These are phyloP conservation scores for Drosophila baimaii DNA, from an alignment of 1,140 invertebrate genomes.

Conservation along the genomic window DNA sequence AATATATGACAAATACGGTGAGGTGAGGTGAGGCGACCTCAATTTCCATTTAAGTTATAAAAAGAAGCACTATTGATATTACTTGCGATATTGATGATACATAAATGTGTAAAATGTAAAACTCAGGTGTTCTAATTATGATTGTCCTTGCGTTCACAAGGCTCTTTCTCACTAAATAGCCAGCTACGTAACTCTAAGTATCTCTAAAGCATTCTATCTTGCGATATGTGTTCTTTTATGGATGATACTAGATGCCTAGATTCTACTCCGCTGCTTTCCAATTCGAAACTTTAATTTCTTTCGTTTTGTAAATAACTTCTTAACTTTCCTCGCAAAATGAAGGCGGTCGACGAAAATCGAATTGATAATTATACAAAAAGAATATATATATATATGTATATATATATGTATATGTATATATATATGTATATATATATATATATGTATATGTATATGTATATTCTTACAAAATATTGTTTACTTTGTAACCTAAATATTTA, in stretches of 20 bases:
- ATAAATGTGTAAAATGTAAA: constrained; percentile 51
- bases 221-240: constrained; percentile 13
- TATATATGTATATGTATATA: constrained; percentile 1
- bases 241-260: constrained; percentile 1
- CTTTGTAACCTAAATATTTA: constrained; percentile 64
- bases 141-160: constrained; percentile 54
- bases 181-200: constrained; percentile 29
- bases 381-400: constrained; percentile 1
- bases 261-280: constrained; percentile 33
- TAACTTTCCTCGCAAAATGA: constrained; percentile 57
- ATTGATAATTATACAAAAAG: constrained; percentile 46
- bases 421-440: too few relatives aligned
- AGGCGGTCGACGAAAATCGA: constrained; percentile 44
- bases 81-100: constrained; percentile 23
- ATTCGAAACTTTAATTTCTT: constrained; percentile 55
- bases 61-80: constrained; percentile 42
- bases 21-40: constrained; percentile 17
- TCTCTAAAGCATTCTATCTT: constrained; percentile 45
- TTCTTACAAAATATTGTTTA: constrained; percentile 54
- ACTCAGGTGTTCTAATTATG: constrained; percentile 78
- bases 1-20: constrained; percentile 29
- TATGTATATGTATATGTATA: constrained; percentile 9
- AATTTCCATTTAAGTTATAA: constrained; percentile 43
- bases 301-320: constrained; percentile 74
- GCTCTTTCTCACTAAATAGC: constrained; percentile 39